phyloP scores from a whole-genome alignment of 2,113 vertebrate genomes.

The Anoura caudifer region DNA sequence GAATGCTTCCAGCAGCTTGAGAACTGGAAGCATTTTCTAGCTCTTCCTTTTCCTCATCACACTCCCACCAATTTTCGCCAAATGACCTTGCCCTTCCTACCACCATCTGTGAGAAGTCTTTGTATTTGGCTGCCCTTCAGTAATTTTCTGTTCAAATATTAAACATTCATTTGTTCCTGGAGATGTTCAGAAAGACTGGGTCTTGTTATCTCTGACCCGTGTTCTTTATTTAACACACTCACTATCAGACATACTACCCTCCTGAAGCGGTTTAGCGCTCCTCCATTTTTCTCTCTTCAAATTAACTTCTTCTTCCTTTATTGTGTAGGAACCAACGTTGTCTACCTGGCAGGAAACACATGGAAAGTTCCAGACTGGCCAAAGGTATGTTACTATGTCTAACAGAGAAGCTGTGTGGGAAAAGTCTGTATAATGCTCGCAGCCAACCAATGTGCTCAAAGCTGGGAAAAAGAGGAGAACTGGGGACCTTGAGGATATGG shows the following conservation, averaged over 20 bases:
- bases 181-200: not conserved
- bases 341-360: not conserved
- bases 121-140: not conserved
- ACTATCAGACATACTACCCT: not conserved
- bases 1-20: not conserved
- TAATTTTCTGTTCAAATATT: not conserved
- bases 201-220: not conserved
- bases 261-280: not conserved
- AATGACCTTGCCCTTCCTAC: not conserved
- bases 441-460: not conserved
- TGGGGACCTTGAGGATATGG: not conserved
- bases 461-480: not conserved
- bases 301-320: not conserved
- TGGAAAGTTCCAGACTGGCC: not conserved
- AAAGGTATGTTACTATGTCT: not conserved
- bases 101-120: not conserved
- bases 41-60: not conserved
- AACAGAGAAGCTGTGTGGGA: not conserved
- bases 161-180: not conserved
- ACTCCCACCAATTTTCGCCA: not conserved
- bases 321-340: not conserved
- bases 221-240: not conserved
- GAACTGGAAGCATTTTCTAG: not conserved
- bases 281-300: not conserved
- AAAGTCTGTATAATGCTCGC: not conserved